Base-by-base conservation (phyloP, 2,888 invertebrate genomes). In the Oligia latruncula region DNA sequence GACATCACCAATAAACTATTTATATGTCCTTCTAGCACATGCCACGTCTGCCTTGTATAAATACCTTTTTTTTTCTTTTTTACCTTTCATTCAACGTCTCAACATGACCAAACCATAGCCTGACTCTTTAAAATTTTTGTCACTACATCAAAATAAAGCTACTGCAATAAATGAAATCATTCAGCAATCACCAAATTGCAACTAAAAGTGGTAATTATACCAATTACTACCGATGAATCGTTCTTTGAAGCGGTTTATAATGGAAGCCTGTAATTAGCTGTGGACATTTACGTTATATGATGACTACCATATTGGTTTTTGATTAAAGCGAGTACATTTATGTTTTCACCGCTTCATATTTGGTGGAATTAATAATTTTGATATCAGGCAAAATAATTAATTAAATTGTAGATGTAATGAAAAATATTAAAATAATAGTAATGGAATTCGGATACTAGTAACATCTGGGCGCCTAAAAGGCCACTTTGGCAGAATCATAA, bases 171-270 rank as follows among this genome's bases (percentile, higher is more conserved):
- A 52, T 58, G 23, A 72, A 74, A 70, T 49, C 4, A 43, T 66
- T 4, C 13, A 20, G 49, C 49, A 65, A 70, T 73, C 6, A 71
- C 55, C 23, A 74, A 85, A 77, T 65, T 72, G 71, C 71, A 35
- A 68, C 82, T 78, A 85, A 81, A 83, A 81, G 77, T 81, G 81
- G 52, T 64, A 60, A 85, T 81, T 74, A 85, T 35, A n/a, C 9
- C 64, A 85, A 81, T 84, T 74, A 72, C 40, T 65, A 81, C 5
- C 81, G 64, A 74, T 60, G 66, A 81, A 74, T 71, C 40, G 77
- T 65, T 68, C 85, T 85, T 84, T 84, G 85, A 80, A 78, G 82
- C 29, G 84, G 84, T 84, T 84, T 85, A 55, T 65, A 84, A 82
- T 84, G 82, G 52, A 60, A 52, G 52, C 49, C 35, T 52, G 15